Evolutionary conservation across 2,888 invertebrate genomes (phyloP), one percentile per base, ranked within the genome.

Genomic region (Brenthis ino): DNA sequence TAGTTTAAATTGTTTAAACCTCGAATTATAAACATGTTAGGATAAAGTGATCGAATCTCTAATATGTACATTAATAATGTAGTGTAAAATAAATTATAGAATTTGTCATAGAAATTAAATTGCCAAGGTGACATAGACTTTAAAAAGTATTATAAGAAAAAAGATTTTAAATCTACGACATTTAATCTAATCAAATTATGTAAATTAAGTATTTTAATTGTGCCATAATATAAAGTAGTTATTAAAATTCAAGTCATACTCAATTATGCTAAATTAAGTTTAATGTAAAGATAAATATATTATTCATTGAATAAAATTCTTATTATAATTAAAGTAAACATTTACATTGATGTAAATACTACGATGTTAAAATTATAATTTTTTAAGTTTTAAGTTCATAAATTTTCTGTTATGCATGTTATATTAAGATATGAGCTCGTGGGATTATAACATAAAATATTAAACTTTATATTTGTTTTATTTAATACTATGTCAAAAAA

Each of bases 201-300:
- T 51, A 85, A 93, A 77, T 91, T 88, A 82, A 78, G 81, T 83
- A 48, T 76, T 68, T 37, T 51, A 16, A 54, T 43, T 37, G 58
- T 70, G 64, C 65, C 67, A 70, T 70, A 64, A 37, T 37, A 8
- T 54, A 53, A 37, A 64, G 16, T 12, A 56, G 13, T 16, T 57
- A 48, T 16, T 54, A 14, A 37, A 58, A 55, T 47, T 47, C 47
- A 28, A 47, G 16, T 48, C 50, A 55, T 0, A 50, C 11, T 3
- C 50, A 28, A 60, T 60, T 60, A 12, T 12, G 6, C 16, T 48
- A 43, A 58, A 33, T 60, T n/a, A 60, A 43, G 37, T 11, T 43
- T 50, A 50, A 50, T 60, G 13, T 43, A 53, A 28, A 43, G 54
- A 64, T 28, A 56, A 56, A 61, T 50, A 16, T 63, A 68, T 28